Evolutionary conservation across 2,888 invertebrate genomes (phyloP), one percentile per base, ranked within the genome.

Genomic region (Chrysomela aeneicollis): DNA sequence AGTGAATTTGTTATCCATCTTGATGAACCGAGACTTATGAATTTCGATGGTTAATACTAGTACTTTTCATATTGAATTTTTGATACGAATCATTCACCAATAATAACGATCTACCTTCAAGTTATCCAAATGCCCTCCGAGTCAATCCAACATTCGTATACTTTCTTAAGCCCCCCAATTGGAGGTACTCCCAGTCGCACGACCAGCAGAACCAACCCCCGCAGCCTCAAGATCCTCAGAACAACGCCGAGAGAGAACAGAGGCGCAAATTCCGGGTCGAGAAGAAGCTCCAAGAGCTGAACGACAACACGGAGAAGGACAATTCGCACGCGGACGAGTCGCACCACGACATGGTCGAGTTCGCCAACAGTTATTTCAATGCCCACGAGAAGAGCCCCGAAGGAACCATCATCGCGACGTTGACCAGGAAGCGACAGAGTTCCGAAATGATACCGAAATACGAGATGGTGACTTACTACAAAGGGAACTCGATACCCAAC

Each of bases 311-410:
- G 55, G 89, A 89, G 72, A 82, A 86, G 5, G 70, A 72, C 50
- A 57, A 53, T 82, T 85, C 9, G 81, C 86, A 12, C 82, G 86
- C 22, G 86, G 89, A 65, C 87, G 89, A 75, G 80, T 85, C 71
- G 37, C 86, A 89, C 74, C 92, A 91, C 78, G 95, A 96, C 78
- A 91, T 97, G 79, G 85, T 94, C 0, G 95, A 97, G 78, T 97
- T 95, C 83, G 97, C 97, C n/a, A 94, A 95, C 77, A 90, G 92
- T 68, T 93, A 93, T 83, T 97, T 94, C 84, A 97, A 97, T 81
- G 89, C 90, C 59, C 97, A 97, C 76, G 93, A 94, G 70, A 85
- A 92, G 50, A 90, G 92, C 12, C 92, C 93, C 1, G 94, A 95
- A 85, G 94, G 93, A 12, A 94, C 94, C 8, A 91, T 94, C 71